Conservation (phyloP, 1,140 invertebrate species). For the Gryon sp. region DNA sequence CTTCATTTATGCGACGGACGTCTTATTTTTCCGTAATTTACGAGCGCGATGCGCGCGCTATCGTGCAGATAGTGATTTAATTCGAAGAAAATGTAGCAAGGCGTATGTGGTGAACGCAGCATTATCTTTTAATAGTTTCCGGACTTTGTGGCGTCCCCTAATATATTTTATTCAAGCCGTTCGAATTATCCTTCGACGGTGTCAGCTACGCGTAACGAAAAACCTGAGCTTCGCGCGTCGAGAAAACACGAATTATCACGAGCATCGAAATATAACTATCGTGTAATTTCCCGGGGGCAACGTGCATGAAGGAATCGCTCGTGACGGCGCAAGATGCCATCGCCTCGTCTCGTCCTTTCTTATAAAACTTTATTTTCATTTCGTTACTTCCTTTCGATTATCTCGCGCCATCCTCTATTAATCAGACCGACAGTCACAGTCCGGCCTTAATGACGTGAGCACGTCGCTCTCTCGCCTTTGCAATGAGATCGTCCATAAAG, state of each 20-base stretch:
- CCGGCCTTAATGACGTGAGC: conserved; percentile 75
- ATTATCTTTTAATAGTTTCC: conserved; percentile 68
- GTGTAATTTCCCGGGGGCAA: conserved; percentile 63
- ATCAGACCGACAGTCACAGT: conserved; percentile 76
- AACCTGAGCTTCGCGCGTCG: conserved; percentile 57
- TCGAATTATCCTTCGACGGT: conserved; percentile 65
- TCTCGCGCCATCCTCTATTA: conserved; percentile 78
- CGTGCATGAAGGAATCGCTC: conserved; percentile 63
- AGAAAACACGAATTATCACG: conserved; percentile 66
- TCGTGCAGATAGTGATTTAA: conserved; percentile 63
- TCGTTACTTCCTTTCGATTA: conserved; percentile 79
- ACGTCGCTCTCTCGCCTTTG: conserved; percentile 67
- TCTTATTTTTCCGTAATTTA: conserved; percentile 64
- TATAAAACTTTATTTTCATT: conserved; percentile 63
- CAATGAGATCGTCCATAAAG: conserved; percentile 77
- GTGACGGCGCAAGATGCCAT: conserved; percentile 59
- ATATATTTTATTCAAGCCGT: conserved; percentile 62
- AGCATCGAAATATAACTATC: conserved; percentile 66
- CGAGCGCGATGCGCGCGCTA: conserved; percentile 46
- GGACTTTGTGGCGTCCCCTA: conserved; percentile 62
- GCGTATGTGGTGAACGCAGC: conserved; percentile 47
- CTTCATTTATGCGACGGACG: conserved; percentile 47
- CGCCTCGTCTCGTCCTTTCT: conserved; percentile 50
- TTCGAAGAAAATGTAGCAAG: conserved; percentile 58
- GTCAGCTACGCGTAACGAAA: conserved; percentile 66